Evolutionary conservation across 2,888 invertebrate species (phyloP).

Genomic region (Lapara coniferarum): DNA sequence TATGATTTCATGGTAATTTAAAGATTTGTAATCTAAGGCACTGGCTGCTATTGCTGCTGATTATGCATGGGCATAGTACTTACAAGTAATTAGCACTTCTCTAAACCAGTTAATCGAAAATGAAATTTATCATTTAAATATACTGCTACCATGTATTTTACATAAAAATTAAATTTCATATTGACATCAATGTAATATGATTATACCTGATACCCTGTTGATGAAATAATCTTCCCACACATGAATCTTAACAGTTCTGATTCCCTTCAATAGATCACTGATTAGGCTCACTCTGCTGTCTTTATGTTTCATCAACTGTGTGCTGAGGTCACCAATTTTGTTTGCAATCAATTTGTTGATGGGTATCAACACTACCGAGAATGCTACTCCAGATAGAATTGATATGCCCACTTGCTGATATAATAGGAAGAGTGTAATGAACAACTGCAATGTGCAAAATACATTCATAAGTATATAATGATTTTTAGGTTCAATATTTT

Average conservation of each 20-base stretch:
- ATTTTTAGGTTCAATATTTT: slow-evolving; percentile 1
- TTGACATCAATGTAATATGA: too few relatives aligned
- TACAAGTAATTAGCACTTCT: too few relatives aligned
- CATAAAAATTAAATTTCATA: too few relatives aligned
- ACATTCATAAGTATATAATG: neutral
- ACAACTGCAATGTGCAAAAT: slow-evolving; percentile 83
- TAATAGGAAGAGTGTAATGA: slow-evolving; percentile 91
- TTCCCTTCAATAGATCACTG: slow-evolving; percentile 93
- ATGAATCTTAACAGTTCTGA: slow-evolving; percentile 94
- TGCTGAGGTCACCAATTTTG: slow-evolving; percentile 93
- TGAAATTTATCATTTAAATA: too few relatives aligned
- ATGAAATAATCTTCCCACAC: slow-evolving; percentile 97
- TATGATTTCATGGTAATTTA: too few relatives aligned
- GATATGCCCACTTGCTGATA: slow-evolving; percentile 95
- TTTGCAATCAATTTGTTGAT: slow-evolving; percentile 95
- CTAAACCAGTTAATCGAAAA: too few relatives aligned
- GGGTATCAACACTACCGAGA: slow-evolving; percentile 94
- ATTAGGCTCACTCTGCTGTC: slow-evolving; percentile 94
- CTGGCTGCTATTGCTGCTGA: too few relatives aligned
- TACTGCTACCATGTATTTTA: too few relatives aligned
- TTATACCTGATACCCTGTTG: slow-evolving; percentile 85
- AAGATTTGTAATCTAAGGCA: too few relatives aligned
- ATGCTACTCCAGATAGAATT: slow-evolving; percentile 94
- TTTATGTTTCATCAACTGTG: slow-evolving; percentile 94
- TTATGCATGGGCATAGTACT: too few relatives aligned